Evolutionary conservation across 2,113 vertebrate genomes (phyloP).

Genomic region (Peromyscus californicus): DNA sequence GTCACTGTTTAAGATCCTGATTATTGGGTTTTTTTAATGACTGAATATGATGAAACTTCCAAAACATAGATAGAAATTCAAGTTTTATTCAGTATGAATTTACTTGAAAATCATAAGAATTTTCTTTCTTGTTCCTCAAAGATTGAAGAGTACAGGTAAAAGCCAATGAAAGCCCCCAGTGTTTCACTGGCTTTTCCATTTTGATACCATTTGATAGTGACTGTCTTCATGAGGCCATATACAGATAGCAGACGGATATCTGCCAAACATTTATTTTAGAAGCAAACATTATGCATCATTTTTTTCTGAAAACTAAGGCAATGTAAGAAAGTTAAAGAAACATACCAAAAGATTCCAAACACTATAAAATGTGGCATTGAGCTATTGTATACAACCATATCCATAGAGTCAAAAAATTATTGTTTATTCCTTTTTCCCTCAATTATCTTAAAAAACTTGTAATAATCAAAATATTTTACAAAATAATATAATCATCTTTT

Average conservation of each 20-base stretch:
- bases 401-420: not conserved
- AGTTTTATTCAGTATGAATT: conserved; percentile 45
- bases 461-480: not conserved
- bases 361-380: not conserved
- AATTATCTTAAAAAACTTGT: not conserved
- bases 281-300: not conserved
- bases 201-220: not conserved
- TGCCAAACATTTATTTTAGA: not conserved
- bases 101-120: conserved; percentile 1
- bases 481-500: not conserved
- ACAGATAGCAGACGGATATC: not conserved
- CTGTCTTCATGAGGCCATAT: not conserved
- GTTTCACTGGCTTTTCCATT: conserved; percentile 10
- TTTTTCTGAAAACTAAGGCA: not conserved
- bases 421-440: not conserved
- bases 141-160: not conserved
- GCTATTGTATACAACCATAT: not conserved
- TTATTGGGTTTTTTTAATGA: not conserved
- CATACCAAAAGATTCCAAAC: not conserved
- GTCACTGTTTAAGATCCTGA: not conserved
- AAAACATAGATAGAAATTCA: conserved; percentile 7
- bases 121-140: not conserved
- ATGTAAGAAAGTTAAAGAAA: conserved; percentile 28
- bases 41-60: not conserved
- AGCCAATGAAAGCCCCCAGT: not conserved